These are phyloP conservation scores for Trypoxylus dichotomus DNA, from an alignment of 1,140 invertebrate species.

Conservation along the genomic window DNA sequence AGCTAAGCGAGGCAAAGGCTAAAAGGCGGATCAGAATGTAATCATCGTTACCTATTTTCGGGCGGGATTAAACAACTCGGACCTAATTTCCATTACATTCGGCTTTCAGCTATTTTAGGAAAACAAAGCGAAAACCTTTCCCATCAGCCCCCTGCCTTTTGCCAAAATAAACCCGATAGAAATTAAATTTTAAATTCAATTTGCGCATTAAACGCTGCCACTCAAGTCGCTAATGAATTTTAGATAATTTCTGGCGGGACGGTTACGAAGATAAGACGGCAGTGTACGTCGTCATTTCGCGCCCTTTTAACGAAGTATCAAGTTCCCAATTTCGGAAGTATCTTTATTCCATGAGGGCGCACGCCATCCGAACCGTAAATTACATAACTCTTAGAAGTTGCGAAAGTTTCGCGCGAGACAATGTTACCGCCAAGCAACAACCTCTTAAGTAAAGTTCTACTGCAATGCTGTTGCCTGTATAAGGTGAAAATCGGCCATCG, in stretches of 20 bases:
- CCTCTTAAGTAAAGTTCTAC: neutral
- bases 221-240: neutral
- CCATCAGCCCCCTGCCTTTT: too few relatives aligned
- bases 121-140: too few relatives aligned
- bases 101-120: too few relatives aligned
- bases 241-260: neutral
- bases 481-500: neutral
- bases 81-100: too few relatives aligned
- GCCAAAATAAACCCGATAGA: neutral
- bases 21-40: too few relatives aligned
- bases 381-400: neutral
- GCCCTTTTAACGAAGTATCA: neutral
- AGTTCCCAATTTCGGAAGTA: slow-evolving; percentile 2
- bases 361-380: neutral
- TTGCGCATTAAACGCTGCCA: neutral
- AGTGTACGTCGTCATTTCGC: neutral
- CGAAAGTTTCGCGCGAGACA: neutral
- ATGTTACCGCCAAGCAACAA: neutral
- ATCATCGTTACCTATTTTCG: too few relatives aligned
- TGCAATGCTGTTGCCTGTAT: neutral
- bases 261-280: neutral
- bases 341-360: neutral
- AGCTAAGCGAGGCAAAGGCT: too few relatives aligned
- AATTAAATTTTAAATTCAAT: slow-evolving; percentile 4
- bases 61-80: too few relatives aligned